A percentile compares a stretch with the other conserved stretches of the same genome.
These are phyloP conservation scores for Chionoecetes opilio DNA, from an alignment of 1,140 invertebrate species.

Conservation along the genomic window DNA sequence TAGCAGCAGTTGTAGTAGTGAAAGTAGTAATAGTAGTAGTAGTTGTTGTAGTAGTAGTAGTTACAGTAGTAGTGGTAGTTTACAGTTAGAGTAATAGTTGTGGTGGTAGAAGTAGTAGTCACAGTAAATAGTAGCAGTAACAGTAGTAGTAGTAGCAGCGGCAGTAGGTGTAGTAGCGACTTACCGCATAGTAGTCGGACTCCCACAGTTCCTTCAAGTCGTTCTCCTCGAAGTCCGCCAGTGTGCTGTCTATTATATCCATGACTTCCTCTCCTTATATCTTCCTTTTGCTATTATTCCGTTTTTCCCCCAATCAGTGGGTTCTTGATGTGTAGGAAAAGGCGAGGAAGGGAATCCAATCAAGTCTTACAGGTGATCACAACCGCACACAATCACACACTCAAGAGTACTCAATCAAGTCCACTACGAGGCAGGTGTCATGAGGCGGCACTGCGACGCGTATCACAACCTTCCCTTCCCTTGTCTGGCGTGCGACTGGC, in stretches of 20 bases:
- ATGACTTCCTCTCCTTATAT: slow-evolving; percentile 84
- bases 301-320: neutral
- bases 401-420: neutral
- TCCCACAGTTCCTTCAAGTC: slow-evolving; percentile 80
- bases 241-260: slow-evolving; percentile 78
- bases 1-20: too few species aligned
- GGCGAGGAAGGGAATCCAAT: neutral
- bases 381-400: neutral
- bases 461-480: neutral
- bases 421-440: slow-evolving; percentile 19
- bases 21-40: too few species aligned
- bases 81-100: neutral
- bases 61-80: too few species aligned
- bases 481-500: slow-evolving; percentile 16
- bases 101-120: slow-evolving; percentile 37
- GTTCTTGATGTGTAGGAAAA: neutral
- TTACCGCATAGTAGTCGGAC: slow-evolving; percentile 80
- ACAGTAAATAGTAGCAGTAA: slow-evolving; percentile 33
- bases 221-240: slow-evolving; percentile 78
- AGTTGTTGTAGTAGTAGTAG: too few species aligned
- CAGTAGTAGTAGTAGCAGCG: neutral
- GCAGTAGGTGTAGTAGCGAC: slow-evolving; percentile 10
- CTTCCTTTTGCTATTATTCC: neutral
- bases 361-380: neutral
- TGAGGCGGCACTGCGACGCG: neutral